phyloP scores from a whole-genome alignment of 2,797 vertebrate genomes.

The Erpetoichthys calabaricus region DNA sequence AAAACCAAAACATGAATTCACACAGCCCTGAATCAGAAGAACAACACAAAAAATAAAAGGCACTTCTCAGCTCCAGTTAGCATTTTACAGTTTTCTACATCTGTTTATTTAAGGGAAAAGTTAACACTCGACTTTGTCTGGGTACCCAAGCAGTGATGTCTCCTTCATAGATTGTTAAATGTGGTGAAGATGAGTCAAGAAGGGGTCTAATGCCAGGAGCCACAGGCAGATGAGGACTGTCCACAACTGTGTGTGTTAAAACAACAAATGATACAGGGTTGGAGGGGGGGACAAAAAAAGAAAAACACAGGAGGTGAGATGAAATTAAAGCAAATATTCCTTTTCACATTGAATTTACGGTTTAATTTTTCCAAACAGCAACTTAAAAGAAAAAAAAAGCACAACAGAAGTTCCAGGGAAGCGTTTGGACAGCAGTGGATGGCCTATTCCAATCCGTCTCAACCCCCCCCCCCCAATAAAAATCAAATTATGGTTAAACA shows the following conservation, averaged over 20 bases:
- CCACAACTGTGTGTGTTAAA: not conserved
- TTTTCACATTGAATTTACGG: slow-evolving; percentile 48
- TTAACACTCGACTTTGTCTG: not conserved
- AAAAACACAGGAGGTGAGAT: slow-evolving; percentile 3
- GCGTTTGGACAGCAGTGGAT: slow-evolving; percentile 53
- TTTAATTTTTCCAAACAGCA: slow-evolving; percentile 69
- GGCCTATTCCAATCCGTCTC: slow-evolving; percentile 48
- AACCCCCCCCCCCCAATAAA: slow-evolving; percentile 66
- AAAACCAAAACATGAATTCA: no score
- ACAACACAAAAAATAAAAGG: no score
- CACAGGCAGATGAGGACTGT: not conserved
- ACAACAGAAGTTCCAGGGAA: slow-evolving; percentile 63
- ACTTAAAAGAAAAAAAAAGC: slow-evolving; percentile 58
- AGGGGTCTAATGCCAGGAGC: not conserved
- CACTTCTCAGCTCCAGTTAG: no score
- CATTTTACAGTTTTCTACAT: not conserved
- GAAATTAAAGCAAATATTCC: slow-evolving; percentile 29
- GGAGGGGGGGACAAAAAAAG: no score
- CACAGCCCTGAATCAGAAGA: no score
- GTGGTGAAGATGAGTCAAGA: not conserved
- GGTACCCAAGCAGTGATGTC: not conserved
- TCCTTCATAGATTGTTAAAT: not conserved
- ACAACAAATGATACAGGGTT: no score
- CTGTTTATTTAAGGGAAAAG: not conserved
- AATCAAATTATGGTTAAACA: slow-evolving; percentile 46